These are phyloP conservation scores for silkworm (Bombyx mori) DNA, from an alignment of 1,140 invertebrate species.

Conservation along the genomic window DNA sequence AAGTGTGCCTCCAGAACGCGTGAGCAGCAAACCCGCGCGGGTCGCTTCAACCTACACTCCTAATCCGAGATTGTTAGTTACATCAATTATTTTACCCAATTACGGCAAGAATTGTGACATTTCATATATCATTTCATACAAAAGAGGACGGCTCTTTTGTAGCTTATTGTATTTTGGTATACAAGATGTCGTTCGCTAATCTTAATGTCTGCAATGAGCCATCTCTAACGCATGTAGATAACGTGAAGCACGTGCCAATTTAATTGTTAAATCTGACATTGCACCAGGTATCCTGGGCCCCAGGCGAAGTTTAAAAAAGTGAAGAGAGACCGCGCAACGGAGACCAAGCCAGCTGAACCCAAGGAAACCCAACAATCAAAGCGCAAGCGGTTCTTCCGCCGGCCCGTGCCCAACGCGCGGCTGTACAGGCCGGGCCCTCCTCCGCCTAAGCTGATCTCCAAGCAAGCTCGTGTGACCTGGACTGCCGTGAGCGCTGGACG, in stretches of 20 bases:
- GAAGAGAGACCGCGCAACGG: not conserved
- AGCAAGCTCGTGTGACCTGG: conserved; percentile 15
- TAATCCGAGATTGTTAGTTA: conserved; percentile 38
- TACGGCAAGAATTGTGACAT: not conserved
- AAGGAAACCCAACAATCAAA: conserved; percentile 8
- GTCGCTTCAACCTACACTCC: conserved; percentile 26
- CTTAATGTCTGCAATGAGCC: no score
- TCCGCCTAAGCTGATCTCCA: conserved; percentile 11
- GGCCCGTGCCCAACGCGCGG: conserved; percentile 31
- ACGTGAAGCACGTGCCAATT: no score
- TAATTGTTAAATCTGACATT: no score
- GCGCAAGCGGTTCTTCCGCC: conserved; percentile 19
- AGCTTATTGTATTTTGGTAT: no score
- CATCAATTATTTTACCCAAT: not conserved
- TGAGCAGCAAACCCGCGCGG: conserved; percentile 3
- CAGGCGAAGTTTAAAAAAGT: conserved; percentile 6
- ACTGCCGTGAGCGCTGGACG: conserved; percentile 13
- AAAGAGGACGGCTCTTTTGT: no score
- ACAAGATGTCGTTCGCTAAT: no score
- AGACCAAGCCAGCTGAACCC: conserved; percentile 2
- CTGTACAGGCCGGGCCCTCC: conserved; percentile 32
- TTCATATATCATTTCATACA: no score
- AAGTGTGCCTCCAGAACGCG: conserved; percentile 4
- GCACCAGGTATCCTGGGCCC: conserved; percentile 4
- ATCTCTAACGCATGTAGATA: no score